Conservation (phyloP, 2,113 vertebrate species). For the Ancistrus triradiatus region DNA sequence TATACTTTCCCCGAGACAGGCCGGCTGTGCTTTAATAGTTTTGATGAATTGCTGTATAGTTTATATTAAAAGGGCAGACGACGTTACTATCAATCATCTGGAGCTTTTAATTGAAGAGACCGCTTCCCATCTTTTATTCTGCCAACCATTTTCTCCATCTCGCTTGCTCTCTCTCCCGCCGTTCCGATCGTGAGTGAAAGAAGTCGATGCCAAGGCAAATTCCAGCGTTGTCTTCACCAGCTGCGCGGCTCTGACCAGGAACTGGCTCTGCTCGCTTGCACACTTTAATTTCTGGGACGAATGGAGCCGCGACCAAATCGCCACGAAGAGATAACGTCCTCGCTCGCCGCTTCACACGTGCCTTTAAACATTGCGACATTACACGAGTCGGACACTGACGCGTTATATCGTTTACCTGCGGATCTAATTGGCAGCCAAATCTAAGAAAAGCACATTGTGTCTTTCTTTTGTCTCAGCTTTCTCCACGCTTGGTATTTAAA, state of each 20-base stretch:
- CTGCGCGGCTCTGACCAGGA: conserved; percentile 19
- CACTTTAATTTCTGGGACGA: conserved; percentile 30
- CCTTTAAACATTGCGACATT: conserved; percentile 1
- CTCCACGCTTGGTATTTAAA: conserved; percentile 32
- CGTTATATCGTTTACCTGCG: conserved; percentile 4
- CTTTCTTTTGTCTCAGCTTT: conserved; percentile 21
- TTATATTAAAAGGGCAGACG: conserved; percentile 63
- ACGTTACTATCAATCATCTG: conserved; percentile 61
- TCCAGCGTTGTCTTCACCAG: conserved; percentile 6
- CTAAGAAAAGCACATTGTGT: conserved; percentile 2
- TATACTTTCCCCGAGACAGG: conserved; percentile 56
- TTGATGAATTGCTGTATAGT: conserved; percentile 54
- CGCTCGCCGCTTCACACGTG: neutral
- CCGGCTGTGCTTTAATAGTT: conserved; percentile 53
- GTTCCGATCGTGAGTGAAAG: conserved; percentile 12
- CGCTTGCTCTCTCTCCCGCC: neutral
- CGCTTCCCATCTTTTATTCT: conserved; percentile 40
- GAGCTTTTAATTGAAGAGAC: conserved; percentile 59
- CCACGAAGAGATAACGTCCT: conserved; percentile 10
- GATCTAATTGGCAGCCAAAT: neutral
- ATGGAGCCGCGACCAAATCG: conserved; percentile 8
- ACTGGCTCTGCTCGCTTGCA: conserved; percentile 12
- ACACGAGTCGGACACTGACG: neutral
- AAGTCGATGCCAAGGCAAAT: conserved; percentile 28
- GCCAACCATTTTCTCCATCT: conserved; percentile 6